These are phyloP conservation scores for Trochalopteron elliotii DNA, from an alignment of 2,113 vertebrate species.

Conservation along the genomic window DNA sequence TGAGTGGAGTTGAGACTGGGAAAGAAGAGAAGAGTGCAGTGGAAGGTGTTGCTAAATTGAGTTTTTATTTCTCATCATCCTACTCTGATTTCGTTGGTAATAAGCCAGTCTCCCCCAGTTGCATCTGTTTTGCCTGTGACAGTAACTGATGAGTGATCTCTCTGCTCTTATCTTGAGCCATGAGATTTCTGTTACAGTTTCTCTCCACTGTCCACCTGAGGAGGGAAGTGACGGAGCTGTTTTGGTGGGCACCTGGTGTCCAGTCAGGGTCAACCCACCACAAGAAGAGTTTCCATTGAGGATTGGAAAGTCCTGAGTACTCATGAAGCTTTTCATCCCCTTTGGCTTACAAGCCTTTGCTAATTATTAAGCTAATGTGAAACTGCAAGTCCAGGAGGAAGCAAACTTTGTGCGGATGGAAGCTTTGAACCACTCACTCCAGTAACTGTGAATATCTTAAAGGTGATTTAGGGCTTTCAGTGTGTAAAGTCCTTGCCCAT, in stretches of 20 bases:
- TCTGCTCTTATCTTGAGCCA: background rate
- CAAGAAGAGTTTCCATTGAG: background rate
- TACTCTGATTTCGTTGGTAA: background rate
- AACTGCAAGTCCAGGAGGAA: background rate
- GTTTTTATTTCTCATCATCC: background rate
- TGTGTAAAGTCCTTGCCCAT: background rate
- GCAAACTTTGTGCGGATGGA: background rate
- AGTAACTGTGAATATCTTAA: background rate
- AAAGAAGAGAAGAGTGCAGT: background rate
- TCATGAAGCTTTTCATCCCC: background rate
- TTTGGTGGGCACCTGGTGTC: background rate
- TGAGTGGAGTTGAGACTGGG: background rate
- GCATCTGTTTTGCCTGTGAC: background rate
- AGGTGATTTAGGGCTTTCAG: background rate
- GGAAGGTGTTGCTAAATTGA: background rate
- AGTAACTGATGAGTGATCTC: background rate
- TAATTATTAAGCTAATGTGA: background rate
- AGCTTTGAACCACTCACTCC: background rate
- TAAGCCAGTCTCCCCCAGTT: background rate
- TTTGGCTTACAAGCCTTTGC: background rate
- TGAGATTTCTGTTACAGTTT: background rate
- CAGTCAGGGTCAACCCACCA: background rate
- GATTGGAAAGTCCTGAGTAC: background rate
- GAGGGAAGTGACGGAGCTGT: background rate
- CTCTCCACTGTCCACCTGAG: background rate